Percentiles rank a stretch among this genome's conserved stretches.
Conservation (phyloP, 2,888 invertebrate genomes). For the Drosophila birchii region DNA sequence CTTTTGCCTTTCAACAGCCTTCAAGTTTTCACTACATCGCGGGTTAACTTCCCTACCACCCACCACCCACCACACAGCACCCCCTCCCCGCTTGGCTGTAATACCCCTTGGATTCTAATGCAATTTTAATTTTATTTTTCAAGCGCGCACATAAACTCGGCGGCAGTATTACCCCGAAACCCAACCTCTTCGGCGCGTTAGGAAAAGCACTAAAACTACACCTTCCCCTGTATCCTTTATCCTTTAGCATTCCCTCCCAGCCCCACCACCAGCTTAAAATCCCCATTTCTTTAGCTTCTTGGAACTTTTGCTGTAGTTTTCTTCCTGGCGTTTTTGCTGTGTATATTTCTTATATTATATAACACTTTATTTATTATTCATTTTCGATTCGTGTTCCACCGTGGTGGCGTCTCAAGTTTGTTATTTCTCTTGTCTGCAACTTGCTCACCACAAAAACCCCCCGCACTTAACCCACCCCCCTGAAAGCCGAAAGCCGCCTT, state of each 20-base stretch:
- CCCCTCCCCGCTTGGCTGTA: constrained; percentile 39
- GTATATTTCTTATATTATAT: constrained; percentile 81
- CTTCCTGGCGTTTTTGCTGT: constrained; percentile 33
- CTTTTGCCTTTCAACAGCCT: constrained; percentile 69
- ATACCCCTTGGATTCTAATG: constrained; percentile 78
- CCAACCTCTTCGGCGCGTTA: constrained; percentile 11
- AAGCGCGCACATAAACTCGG: constrained; percentile 75
- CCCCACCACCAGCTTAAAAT: background rate
- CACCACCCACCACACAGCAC: background rate
- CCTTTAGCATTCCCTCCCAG: background rate
- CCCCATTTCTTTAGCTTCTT: constrained; percentile 17
- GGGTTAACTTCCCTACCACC: constrained; percentile 4
- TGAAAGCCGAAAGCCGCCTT: background rate
- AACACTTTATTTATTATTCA: constrained; percentile 84
- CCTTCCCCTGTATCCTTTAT: constrained; percentile 25
- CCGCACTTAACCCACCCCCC: constrained; percentile 7
- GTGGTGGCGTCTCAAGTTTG: constrained; percentile 74
- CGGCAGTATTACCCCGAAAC: constrained; percentile 28
- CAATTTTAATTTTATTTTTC: constrained; percentile 80
- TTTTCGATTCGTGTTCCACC: constrained; percentile 82
- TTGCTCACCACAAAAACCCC: constrained; percentile 66
- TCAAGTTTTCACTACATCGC: constrained; percentile 63
- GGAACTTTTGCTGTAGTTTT: constrained; percentile 58
- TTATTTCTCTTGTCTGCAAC: constrained; percentile 79
- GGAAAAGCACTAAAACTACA: constrained; percentile 59